These are phyloP conservation scores for Lymantria dispar DNA, from an alignment of 2,888 invertebrate genomes.

Conservation along the genomic window DNA sequence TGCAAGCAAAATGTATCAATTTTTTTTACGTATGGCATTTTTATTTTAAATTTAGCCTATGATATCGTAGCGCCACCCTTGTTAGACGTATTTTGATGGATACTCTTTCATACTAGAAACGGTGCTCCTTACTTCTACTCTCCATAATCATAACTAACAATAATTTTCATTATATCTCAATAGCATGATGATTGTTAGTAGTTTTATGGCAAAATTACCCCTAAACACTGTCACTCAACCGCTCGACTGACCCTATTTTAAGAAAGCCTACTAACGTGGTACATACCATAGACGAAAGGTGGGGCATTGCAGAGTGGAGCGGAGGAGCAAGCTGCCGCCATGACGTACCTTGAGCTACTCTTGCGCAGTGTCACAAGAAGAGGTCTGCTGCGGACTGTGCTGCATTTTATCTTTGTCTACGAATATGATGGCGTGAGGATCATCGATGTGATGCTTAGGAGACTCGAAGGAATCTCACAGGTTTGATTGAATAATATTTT, in stretches of 20 bases:
- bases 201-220: not conserved
- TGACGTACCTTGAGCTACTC: slow-evolving; percentile 95
- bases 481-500: slow-evolving; percentile 65
- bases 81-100: too few relatives aligned
- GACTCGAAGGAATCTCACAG: slow-evolving; percentile 89
- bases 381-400: slow-evolving; percentile 90
- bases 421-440: slow-evolving; percentile 93
- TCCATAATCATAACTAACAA: slow-evolving; percentile 6
- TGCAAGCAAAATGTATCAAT: too few relatives aligned
- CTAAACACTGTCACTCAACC: slow-evolving; percentile 55
- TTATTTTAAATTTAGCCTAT: too few relatives aligned
- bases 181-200: not conserved
- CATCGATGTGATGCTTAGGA: slow-evolving; percentile 90
- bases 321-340: slow-evolving; percentile 95
- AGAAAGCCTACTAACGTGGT: slow-evolving; percentile 50
- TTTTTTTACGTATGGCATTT: too few relatives aligned
- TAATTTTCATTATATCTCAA: not conserved
- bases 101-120: too few relatives aligned
- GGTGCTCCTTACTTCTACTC: too few relatives aligned
- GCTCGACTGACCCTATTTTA: slow-evolving; percentile 24
- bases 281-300: slow-evolving; percentile 68
- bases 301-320: slow-evolving; percentile 89
- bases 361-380: slow-evolving; percentile 93
- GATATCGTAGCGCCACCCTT: too few relatives aligned
- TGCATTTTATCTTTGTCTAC: slow-evolving; percentile 91